These are phyloP conservation scores for Elegia similella DNA, from an alignment of 2,888 invertebrate genomes.

Conservation along the genomic window DNA sequence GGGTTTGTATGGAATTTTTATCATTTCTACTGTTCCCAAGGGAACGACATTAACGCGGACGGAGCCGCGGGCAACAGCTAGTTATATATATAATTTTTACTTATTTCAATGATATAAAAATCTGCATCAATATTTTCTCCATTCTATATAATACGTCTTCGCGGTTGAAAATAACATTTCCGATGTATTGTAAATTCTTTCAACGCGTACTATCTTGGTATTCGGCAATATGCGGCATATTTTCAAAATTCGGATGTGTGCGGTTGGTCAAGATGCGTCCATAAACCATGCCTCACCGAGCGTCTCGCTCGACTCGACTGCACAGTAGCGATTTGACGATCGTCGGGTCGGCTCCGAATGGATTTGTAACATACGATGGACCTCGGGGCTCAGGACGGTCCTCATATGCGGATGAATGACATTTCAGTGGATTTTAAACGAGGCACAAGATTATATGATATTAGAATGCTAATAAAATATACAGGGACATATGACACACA, in stretches of 20 bases:
- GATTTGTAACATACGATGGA: not conserved
- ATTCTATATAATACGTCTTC: too few relatives aligned
- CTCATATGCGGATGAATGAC: not conserved
- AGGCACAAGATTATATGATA: too few relatives aligned
- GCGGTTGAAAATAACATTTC: not conserved
- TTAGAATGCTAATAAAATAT: too few relatives aligned
- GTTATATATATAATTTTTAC: too few relatives aligned
- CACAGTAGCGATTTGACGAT: constrained; percentile 7
- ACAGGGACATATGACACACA: too few relatives aligned
- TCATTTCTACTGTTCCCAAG: too few relatives aligned
- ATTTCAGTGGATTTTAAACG: not conserved
- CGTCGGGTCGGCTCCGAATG: not conserved
- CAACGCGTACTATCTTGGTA: constrained; percentile 4
- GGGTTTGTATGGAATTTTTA: too few relatives aligned
- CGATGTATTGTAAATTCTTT: not conserved
- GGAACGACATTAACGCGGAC: too few relatives aligned
- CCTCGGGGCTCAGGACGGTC: too few relatives aligned
- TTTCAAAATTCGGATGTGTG: constrained; percentile 23
- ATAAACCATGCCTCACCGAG: constrained; percentile 29
- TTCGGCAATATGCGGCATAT: constrained; percentile 20
- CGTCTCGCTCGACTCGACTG: constrained; percentile 3
- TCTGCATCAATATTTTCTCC: too few relatives aligned
- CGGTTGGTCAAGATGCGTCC: constrained; percentile 28
- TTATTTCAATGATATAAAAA: too few relatives aligned
- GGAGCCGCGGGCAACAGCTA: too few relatives aligned